Evolutionary conservation across 2,113 vertebrate species (phyloP), one percentile per base, ranked within the genome.

Genomic region (Carettochelys insculpta): DNA sequence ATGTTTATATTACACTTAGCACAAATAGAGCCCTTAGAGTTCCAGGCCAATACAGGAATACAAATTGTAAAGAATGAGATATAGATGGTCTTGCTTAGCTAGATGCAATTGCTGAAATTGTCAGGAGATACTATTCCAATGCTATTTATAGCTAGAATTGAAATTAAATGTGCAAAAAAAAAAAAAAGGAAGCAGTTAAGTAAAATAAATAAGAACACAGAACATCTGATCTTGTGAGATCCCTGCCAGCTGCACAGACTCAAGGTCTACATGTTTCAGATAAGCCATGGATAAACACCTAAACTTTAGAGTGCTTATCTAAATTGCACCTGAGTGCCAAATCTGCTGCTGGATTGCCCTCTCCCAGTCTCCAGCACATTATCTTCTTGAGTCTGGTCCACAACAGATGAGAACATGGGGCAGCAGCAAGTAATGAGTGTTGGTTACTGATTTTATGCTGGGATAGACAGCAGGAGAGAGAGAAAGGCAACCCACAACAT

Each of bases 271-370:
- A 73, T 73, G 68, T 20, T 73, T 73, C 38, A 73, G 31, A 27
- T 10, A 14, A 91, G 84, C 88, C 86, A 17, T 48, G 50, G 83
- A 85, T 81, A 85, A 61, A 54, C 1, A 86, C 83, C 80, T 80
- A 41, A 85, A 38, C 43, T 51, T 43, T 12, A 85, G 68, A 86
- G 90, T 27, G 14, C 38, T 93, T 48, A 68, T 51, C 91, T 89
- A 90, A 92, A 95, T 79, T 0, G 83, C 68, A 43, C 68, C 68
- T 43, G 68, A 73, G 22, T 22, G 5, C 22, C 68, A 73, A 95
- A 95, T 93, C 90, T 92, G 87, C 87, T 87, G 94, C 88, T 92
- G 88, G 54, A 91, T 82, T 77, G 68, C 94, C 92, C 65, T 51
- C 53, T 95, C 78, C 77, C 85, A 92, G 91, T 91, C 96, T 95